Percentiles rank a stretch among this genome's conserved stretches.
phyloP scores from a whole-genome alignment of 2,113 vertebrate genomes.

The Paradisaea rubra region DNA sequence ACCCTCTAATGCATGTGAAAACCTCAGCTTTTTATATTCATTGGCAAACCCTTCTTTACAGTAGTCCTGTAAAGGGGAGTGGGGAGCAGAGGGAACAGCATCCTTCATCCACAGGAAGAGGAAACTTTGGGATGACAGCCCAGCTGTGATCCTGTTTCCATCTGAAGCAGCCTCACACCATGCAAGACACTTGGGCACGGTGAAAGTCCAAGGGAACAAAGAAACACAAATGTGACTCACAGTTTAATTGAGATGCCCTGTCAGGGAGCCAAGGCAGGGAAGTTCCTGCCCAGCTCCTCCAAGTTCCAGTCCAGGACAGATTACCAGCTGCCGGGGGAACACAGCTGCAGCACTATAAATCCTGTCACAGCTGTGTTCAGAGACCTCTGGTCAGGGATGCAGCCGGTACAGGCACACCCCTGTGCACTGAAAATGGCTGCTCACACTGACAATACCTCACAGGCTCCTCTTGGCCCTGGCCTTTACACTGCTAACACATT shows the following conservation, averaged over 20 bases:
- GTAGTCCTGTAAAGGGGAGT: neutral
- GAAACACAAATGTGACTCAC: neutral
- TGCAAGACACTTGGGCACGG: rapidly evolving
- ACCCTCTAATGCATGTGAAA: neutral
- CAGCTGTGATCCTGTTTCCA: neutral
- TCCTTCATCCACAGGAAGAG: neutral
- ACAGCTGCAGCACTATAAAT: neutral
- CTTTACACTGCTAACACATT: neutral
- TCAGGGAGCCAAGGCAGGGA: neutral
- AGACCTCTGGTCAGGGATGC: neutral
- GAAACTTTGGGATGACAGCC: neutral
- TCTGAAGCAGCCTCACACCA: neutral
- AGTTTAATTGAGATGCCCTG: neutral
- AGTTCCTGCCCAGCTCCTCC: neutral
- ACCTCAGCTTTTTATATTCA: neutral
- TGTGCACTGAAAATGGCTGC: neutral
- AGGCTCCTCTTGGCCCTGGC: neutral
- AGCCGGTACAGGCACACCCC: neutral
- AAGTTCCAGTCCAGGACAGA: neutral
- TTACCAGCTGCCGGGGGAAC: neutral
- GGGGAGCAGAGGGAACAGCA: neutral
- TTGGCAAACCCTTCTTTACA: neutral
- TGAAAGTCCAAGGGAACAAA: neutral
- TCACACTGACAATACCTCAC: neutral
- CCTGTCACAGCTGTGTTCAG: neutral